Conservation (phyloP, 2,888 invertebrate genomes). For the Volucella bombylans region DNA sequence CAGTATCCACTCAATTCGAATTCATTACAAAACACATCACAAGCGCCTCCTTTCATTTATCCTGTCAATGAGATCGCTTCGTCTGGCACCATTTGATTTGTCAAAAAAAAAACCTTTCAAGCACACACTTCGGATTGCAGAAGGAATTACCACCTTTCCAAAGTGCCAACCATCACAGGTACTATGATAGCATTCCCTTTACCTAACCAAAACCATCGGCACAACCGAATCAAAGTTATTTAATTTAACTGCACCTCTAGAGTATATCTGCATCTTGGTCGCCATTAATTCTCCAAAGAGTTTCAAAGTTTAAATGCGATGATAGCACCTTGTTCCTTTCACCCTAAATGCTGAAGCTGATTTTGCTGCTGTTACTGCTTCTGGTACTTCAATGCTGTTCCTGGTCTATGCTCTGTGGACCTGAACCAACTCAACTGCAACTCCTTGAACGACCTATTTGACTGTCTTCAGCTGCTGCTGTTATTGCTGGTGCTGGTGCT, state of each 20-base stretch:
- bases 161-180: slow-evolving; percentile 16
- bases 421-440: slow-evolving; percentile 39
- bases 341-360: slow-evolving; percentile 44
- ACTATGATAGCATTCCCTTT: slow-evolving; percentile 46
- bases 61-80: slow-evolving; percentile 4
- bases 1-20: too few species aligned
- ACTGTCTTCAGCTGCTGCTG: slow-evolving; percentile 58
- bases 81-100: slow-evolving; percentile 9
- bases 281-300: slow-evolving; percentile 71
- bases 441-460: slow-evolving; percentile 67
- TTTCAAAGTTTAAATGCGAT: slow-evolving; percentile 72
- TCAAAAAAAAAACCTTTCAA: slow-evolving; percentile 1
- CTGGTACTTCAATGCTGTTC: slow-evolving; percentile 4
- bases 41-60: slow-evolving; percentile 5
- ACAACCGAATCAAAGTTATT: slow-evolving; percentile 67
- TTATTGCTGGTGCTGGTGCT: slow-evolving; percentile 31
- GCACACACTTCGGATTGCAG: slow-evolving; percentile 14
- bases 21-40: neutral
- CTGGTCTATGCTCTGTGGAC: slow-evolving; percentile 31
- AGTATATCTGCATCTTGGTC: slow-evolving; percentile 73
- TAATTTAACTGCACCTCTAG: slow-evolving; percentile 73
- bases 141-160: slow-evolving; percentile 7
- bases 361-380: slow-evolving; percentile 4
- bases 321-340: slow-evolving; percentile 72
- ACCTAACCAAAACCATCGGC: slow-evolving; percentile 11